phyloP scores from a whole-genome alignment of 2,888 invertebrate genomes.

The Lysandra coridon region DNA sequence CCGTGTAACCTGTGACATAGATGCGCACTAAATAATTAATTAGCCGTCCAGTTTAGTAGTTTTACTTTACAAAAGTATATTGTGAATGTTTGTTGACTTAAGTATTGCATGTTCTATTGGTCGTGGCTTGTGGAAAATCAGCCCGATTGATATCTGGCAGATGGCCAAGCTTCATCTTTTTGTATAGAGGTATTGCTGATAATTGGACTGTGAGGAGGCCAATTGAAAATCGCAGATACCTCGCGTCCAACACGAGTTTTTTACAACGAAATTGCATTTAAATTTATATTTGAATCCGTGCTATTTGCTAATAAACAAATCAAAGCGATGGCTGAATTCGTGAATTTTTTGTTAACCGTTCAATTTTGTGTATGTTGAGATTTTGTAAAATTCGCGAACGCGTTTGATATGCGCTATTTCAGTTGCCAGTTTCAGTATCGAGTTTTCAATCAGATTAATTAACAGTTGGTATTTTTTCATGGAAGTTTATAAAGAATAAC shows the following conservation, averaged over 20 bases:
- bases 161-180: slow-evolving; percentile 17
- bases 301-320: slow-evolving; percentile 23
- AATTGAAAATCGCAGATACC: slow-evolving; percentile 20
- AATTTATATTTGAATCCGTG: background rate
- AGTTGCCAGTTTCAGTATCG: background rate
- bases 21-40: no score
- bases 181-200: background rate
- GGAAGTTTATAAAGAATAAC: no score
- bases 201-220: slow-evolving; percentile 24
- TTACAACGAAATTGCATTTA: slow-evolving; percentile 11
- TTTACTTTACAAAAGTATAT: background rate
- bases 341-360: background rate
- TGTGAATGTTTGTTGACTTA: background rate
- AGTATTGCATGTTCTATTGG: background rate
- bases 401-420: background rate
- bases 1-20: no score
- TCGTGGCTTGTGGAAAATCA: background rate
- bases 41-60: no score
- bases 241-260: slow-evolving; percentile 1
- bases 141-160: background rate
- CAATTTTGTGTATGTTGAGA: background rate
- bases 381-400: background rate
- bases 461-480: background rate
- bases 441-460: slow-evolving; percentile 7
- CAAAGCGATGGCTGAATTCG: slow-evolving; percentile 15